Percentiles rank a stretch among this genome's conserved stretches.
Evolutionary conservation across 2,888 invertebrate species (phyloP).

Genomic region (Dasysyrphus albostriatus): DNA sequence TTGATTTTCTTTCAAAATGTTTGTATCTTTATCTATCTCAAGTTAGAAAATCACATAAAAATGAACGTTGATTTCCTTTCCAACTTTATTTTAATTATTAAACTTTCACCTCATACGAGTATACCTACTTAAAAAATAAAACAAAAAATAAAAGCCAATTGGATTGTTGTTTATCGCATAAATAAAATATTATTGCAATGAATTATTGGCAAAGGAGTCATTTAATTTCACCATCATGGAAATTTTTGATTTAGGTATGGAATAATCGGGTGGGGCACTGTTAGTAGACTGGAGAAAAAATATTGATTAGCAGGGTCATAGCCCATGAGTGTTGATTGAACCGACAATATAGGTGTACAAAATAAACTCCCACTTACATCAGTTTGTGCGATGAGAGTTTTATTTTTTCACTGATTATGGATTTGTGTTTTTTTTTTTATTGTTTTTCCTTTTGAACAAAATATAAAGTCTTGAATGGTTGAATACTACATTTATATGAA

Average conservation of each 20-base stretch:
- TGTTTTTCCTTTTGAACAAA: neutral
- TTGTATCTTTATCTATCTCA: neutral
- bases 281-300: neutral
- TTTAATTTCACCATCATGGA: neutral
- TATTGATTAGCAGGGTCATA: slow-evolving; percentile 3
- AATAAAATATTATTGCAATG: slow-evolving; percentile 16
- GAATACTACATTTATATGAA: too few relatives aligned
- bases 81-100: neutral
- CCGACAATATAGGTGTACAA: slow-evolving; percentile 4
- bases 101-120: slow-evolving; percentile 29
- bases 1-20: slow-evolving; percentile 7
- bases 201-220: slow-evolving; percentile 21
- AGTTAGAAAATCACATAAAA: neutral
- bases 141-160: neutral
- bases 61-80: neutral
- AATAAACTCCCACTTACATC: neutral
- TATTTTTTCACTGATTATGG: neutral
- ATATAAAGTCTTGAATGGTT: too few relatives aligned
- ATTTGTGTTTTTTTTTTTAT: neutral
- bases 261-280: neutral
- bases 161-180: slow-evolving; percentile 16
- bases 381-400: neutral
- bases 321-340: slow-evolving; percentile 9
- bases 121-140: neutral
- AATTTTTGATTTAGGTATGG: neutral